Base-by-base conservation (phyloP, 2,113 vertebrate species). In the Todiramphus saurophagus region DNA sequence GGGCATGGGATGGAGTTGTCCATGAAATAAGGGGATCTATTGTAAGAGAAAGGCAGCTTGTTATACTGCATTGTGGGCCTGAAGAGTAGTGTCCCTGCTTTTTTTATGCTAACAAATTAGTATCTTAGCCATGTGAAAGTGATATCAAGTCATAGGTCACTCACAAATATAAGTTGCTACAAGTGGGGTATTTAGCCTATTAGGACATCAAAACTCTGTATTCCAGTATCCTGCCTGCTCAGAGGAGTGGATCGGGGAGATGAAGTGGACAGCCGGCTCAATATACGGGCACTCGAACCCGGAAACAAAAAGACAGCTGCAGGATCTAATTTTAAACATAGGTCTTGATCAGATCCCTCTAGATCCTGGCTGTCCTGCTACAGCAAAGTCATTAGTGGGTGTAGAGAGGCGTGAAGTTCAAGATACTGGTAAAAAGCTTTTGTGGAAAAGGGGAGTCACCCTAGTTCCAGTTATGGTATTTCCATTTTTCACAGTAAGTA, bases 271-370 rank as follows among this genome's bases (percentile, higher is more conserved):
- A 92, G 85, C 93, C 96, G 94, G 79, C 41, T 72, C 63, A 63
- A 75, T 67, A 56, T 27, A 77, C 6, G 1, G 93, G 89, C 77
- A 93, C 41, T 94, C 90, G 92, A 96, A 89, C 85, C 67, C 8
- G 9, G 90, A 96, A 96, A 93, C 0, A 31, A 94, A 90, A 89
- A 88, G 86, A 83, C 97, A 97, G 97, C 95, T 97, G 97, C 93
- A 90, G 41, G 67, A 50, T 94, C 97, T 97, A 97, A 97, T 96
- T 97, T 97, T 97, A 97, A 96, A 97, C 93, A 67, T n/a, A 90
- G 87, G 37, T 91, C 66, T 81, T 21, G 51, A 41, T 77, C 70
- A 44, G 90, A 77, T 90, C 79, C 20, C 59, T 64, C 44, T 83
- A 60, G 87, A 70, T 90, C 63, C 72, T 73, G 60, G 63, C n/a